Percentiles rank a stretch among this genome's conserved stretches.
Evolutionary conservation across 2,888 invertebrate genomes (phyloP).

Genomic region (Portevinia maculata): DNA sequence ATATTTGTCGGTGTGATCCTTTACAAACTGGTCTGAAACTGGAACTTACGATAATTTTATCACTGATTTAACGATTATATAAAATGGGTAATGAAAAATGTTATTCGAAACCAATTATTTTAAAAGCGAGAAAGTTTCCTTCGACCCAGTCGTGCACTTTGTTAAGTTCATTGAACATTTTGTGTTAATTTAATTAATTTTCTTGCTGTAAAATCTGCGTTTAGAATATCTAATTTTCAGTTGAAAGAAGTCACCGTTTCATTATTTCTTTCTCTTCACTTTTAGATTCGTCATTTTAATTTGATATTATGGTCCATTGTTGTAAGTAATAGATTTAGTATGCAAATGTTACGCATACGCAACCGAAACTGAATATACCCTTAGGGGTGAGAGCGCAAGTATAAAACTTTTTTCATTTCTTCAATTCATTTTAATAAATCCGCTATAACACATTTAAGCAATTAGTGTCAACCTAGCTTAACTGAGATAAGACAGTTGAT

Average conservation of each 20-base stretch:
- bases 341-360: conserved; percentile 43
- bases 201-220: conserved; percentile 22
- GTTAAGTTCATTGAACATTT: conserved; percentile 4
- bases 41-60: too few species aligned
- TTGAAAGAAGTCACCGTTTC: conserved; percentile 3
- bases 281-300: background rate
- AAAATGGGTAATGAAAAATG: too few species aligned
- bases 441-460: conserved; percentile 37
- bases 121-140: too few species aligned
- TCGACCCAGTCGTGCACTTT: too few species aligned
- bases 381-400: background rate
- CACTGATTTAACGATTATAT: too few species aligned
- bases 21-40: too few species aligned
- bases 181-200: conserved; percentile 12
- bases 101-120: too few species aligned
- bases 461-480: conserved; percentile 1
- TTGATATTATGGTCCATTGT: conserved; percentile 21
- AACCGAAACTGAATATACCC: background rate
- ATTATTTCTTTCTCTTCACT: background rate
- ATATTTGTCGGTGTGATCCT: too few species aligned
- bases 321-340: conserved; percentile 17
- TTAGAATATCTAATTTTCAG: conserved; percentile 11
- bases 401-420: conserved; percentile 24
- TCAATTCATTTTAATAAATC: background rate
- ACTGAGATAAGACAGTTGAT: background rate